Percentiles rank a stretch among this genome's conserved stretches.
These are phyloP conservation scores for Cyclopterus lumpus DNA, from an alignment of 2,797 vertebrate genomes.

Conservation along the genomic window DNA sequence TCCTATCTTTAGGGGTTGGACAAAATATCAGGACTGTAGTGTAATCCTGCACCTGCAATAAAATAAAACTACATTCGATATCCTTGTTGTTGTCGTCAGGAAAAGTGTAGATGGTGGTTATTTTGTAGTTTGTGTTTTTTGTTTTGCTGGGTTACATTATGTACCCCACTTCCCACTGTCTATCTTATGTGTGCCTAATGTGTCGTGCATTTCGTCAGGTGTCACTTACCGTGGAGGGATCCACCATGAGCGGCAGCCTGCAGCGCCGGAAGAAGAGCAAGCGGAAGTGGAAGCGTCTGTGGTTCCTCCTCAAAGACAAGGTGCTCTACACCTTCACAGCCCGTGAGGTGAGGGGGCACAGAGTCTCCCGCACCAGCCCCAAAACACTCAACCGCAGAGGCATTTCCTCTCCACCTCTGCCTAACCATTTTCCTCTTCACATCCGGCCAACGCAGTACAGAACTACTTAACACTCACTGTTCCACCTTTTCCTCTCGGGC, in stretches of 20 bases:
- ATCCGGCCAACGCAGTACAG: neutral
- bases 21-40: neutral
- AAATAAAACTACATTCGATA: neutral
- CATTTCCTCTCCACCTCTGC: slow-evolving; percentile 11
- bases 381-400: slow-evolving; percentile 35
- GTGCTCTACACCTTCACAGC: slow-evolving; percentile 97
- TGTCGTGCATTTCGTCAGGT: slow-evolving; percentile 80
- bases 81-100: neutral
- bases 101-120: neutral
- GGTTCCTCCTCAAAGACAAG: slow-evolving; percentile 99
- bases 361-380: slow-evolving; percentile 85
- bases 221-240: slow-evolving; percentile 89
- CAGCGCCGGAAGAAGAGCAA: slow-evolving; percentile 94
- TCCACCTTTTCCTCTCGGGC: slow-evolving; percentile 31
- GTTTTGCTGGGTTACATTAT: neutral
- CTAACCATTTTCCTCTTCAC: slow-evolving; percentile 24
- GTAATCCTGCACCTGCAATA: neutral
- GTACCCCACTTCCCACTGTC: neutral
- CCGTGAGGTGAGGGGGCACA: slow-evolving; percentile 91
- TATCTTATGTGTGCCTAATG: neutral
- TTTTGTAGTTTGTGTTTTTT: neutral
- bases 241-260: slow-evolving; percentile 92
- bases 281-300: slow-evolving; percentile 96
- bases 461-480: slow-evolving; percentile 19
- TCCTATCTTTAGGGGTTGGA: neutral